Evolutionary conservation across 2,113 vertebrate genomes (phyloP).

Genomic region (Athene cunicularia): DNA sequence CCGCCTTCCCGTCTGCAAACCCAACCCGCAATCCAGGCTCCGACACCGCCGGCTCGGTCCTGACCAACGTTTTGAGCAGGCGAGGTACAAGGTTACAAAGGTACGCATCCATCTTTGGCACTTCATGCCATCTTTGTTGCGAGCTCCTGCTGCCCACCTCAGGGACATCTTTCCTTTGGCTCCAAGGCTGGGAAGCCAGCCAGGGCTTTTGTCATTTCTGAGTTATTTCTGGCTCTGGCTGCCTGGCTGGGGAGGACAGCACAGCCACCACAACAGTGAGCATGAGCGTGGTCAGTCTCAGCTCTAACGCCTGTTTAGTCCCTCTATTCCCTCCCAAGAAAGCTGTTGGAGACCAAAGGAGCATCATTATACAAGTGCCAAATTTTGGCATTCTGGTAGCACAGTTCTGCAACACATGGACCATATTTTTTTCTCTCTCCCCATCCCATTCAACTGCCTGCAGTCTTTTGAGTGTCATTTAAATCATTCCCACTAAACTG

Average conservation of each 20-base stretch:
- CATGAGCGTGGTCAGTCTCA: rapidly evolving
- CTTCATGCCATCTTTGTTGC: background rate
- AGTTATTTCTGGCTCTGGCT: background rate
- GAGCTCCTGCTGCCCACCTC: background rate
- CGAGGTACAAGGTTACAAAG: background rate
- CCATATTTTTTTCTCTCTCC: background rate
- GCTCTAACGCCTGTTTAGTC: background rate
- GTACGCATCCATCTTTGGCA: background rate
- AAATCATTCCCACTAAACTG: slow-evolving; percentile 38
- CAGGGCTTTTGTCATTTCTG: background rate
- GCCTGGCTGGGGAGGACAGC: background rate
- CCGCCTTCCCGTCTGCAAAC: background rate
- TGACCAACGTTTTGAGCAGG: rapidly evolving
- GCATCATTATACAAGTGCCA: background rate
- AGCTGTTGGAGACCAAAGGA: background rate
- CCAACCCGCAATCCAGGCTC: background rate
- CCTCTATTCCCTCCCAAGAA: background rate
- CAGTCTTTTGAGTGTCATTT: slow-evolving; percentile 8
- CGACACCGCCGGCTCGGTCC: rapidly evolving
- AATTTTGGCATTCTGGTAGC: background rate
- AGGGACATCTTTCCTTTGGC: background rate
- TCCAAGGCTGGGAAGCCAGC: background rate
- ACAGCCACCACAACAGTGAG: background rate
- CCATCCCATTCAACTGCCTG: background rate
- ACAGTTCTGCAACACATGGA: rapidly evolving